Percentiles rank a stretch among this genome's conserved stretches.
Evolutionary conservation across 2,113 vertebrate genomes (phyloP).

Genomic region (Oenanthe oenanthe): DNA sequence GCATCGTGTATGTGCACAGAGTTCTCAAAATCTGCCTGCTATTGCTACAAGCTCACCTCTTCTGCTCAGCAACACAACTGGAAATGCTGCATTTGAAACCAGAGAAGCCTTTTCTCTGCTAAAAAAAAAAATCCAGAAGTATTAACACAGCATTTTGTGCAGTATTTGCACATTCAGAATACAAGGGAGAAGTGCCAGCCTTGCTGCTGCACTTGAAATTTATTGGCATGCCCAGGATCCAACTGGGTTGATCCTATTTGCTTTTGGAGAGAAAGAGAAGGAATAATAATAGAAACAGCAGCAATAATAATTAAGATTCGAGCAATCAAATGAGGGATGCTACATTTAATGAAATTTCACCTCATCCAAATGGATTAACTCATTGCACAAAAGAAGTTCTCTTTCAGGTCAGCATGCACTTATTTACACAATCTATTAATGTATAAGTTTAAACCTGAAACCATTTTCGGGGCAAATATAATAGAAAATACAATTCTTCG

Average conservation of each 20-base stretch:
- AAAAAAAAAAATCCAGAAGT: background rate
- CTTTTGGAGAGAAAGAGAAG: background rate
- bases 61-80: background rate
- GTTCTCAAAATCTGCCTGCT: background rate
- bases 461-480: slow-evolving; percentile 60
- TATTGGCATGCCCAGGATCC: background rate
- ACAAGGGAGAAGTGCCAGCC: background rate
- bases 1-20: background rate
- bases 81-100: background rate
- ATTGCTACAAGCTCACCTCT: background rate
- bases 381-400: background rate
- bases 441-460: slow-evolving; percentile 34
- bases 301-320: background rate
- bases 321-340: background rate
- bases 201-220: background rate
- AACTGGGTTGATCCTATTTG: background rate
- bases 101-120: background rate
- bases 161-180: background rate
- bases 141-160: background rate
- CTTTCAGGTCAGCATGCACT: slow-evolving; percentile 20
- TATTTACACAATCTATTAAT: slow-evolving; percentile 38
- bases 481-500: slow-evolving; percentile 40
- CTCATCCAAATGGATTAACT: slow-evolving; percentile 7
- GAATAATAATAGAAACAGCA: background rate
- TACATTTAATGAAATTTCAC: background rate